Conservation (phyloP, 2,113 vertebrate species). For the Bos javanicus region DNA sequence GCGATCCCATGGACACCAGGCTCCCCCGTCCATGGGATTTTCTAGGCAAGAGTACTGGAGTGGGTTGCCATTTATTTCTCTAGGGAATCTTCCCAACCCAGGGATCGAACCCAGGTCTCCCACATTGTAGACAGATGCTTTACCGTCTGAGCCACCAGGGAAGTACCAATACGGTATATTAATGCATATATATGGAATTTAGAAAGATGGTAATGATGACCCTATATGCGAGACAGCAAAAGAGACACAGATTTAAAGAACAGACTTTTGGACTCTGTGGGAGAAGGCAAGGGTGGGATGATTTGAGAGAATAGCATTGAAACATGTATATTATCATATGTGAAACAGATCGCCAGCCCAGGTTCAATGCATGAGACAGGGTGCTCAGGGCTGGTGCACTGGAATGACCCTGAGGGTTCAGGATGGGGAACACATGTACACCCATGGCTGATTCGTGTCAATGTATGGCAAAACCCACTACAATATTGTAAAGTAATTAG, state of each 20-base stretch:
- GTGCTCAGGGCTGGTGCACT: background rate
- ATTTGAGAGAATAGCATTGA: background rate
- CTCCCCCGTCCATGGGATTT: too few species aligned
- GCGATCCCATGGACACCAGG: rapidly evolving
- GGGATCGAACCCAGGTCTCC: too few species aligned
- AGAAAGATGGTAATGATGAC: background rate
- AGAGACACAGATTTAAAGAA: background rate
- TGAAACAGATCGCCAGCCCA: background rate
- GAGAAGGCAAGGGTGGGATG: background rate
- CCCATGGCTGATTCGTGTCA: background rate
- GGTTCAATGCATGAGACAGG: background rate
- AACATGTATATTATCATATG: background rate
- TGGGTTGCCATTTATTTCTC: too few species aligned
- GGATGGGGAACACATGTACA: background rate
- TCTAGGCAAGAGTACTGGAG: too few species aligned
- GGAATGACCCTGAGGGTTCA: background rate
- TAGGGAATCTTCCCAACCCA: too few species aligned
- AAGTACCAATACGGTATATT: background rate
- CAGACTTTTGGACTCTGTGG: background rate
- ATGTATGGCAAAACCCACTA: background rate
- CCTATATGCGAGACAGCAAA: background rate
- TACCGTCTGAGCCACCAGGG: too few species aligned
- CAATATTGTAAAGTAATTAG: background rate
- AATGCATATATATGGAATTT: background rate
- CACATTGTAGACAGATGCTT: too few species aligned